These are phyloP conservation scores for Polydrusus tereticollis DNA, from an alignment of 2,888 invertebrate species.

Conservation along the genomic window DNA sequence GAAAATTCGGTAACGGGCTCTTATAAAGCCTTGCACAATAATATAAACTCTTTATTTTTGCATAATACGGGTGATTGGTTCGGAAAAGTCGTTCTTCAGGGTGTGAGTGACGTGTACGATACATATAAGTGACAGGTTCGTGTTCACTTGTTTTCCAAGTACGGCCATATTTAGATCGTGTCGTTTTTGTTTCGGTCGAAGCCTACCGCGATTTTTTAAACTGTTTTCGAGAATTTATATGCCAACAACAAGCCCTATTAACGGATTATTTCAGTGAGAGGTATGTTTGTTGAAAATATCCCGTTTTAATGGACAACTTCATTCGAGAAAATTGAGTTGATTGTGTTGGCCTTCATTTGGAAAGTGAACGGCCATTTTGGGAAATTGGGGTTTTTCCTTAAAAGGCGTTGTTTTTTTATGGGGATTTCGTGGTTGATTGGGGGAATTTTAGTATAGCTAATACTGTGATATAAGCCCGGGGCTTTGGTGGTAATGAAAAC, in stretches of 20 bases:
- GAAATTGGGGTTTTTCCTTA: slow-evolving; percentile 32
- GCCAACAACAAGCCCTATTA: not conserved
- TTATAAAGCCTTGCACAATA: not conserved
- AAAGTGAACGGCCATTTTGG: slow-evolving; percentile 46
- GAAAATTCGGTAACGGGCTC: slow-evolving; percentile 28
- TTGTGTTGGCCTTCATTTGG: slow-evolving; percentile 23
- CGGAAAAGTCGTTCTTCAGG: not conserved
- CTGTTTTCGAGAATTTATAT: not conserved
- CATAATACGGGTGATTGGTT: not conserved
- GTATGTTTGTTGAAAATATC: slow-evolving; percentile 6
- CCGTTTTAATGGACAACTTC: not conserved
- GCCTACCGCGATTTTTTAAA: slow-evolving; percentile 25
- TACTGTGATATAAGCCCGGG: not conserved
- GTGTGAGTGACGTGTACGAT: not conserved
- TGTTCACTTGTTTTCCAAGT: slow-evolving; percentile 36
- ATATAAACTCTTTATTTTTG: not conserved
- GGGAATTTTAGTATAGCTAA: not conserved
- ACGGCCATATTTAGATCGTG: slow-evolving; percentile 48
- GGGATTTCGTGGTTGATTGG: not conserved
- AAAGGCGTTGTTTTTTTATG: slow-evolving; percentile 36
- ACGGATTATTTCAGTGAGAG: slow-evolving; percentile 32
- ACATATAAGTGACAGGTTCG: slow-evolving; percentile 31
- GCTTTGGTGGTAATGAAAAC: not conserved
- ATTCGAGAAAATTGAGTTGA: not conserved
- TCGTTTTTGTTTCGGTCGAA: slow-evolving; percentile 34